Base-by-base conservation (phyloP, 2,797 vertebrate species). In the Sebastolobus alascanus region DNA sequence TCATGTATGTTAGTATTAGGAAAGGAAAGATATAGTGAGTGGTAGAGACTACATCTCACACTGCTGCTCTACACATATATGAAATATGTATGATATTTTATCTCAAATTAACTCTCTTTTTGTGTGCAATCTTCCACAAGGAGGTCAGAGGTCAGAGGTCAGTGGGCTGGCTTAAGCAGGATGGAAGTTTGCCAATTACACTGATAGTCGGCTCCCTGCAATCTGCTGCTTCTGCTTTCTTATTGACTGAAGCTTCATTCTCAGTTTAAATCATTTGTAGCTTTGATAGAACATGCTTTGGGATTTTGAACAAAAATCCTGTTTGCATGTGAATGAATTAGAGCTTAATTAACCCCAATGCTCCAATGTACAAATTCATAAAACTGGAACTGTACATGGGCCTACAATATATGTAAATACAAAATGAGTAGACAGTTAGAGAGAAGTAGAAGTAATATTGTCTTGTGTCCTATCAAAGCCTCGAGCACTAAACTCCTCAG, bases 101-200 rank as follows among this genome's bases (percentile, higher is more conserved):
- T 50, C 2, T 54, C 20, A 35, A 27, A 35, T 29, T 1, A 20
- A 54, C 22, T 6, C 6, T 8, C 6, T 33, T 8, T 67, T 10
- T 55, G 12, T 37, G n/a, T 33, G 25, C 14, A 56, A 0, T 70
- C n/a, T 40, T 66, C 40, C 40, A 60, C 5, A 0, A 13, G 55
- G 27, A 64, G 71, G 81, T 84, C 78, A 68, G 27, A 64, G 71
- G 81, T 84, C 78, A 68, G 52, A 80, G 81, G 79, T 87, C 79
- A 80, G 70, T 4, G 8, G 60, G 73, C 55, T 12, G 59, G 43
- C 29, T 58, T 35, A 66, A 20, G 65, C 64, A 12, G 10, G 14
- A 61, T 72, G 70, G 69, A 77, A 29, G 25, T 40, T 31, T 61
- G 33, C 79, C 73, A 79, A 6, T 54, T 69, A 29, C 22, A 2